A percentile compares a stretch with the other conserved stretches of the same genome.
phyloP scores from a whole-genome alignment of 2,888 invertebrate species.

The Tuberolachnus salignus region DNA sequence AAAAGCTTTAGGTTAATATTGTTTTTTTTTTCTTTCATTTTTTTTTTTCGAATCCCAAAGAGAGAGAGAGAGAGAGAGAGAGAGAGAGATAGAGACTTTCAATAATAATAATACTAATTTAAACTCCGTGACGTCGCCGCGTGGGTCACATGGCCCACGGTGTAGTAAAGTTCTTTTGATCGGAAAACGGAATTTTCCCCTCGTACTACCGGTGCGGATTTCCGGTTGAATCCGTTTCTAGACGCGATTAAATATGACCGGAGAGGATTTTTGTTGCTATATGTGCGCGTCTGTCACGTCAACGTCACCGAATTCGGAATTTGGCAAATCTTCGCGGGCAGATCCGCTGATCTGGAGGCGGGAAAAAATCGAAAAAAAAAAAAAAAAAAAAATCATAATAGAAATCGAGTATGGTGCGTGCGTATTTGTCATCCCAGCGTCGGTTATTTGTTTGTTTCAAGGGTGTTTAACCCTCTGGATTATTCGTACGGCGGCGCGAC shows the following conservation, averaged over 20 bases:
- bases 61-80: too few species aligned
- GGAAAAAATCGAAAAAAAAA: too few species aligned
- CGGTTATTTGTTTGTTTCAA: constrained; percentile 51
- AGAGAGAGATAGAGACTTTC: not conserved
- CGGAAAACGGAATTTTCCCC: too few species aligned
- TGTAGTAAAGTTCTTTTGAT: too few species aligned
- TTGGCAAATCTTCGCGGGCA: not conserved
- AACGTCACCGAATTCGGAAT: too few species aligned
- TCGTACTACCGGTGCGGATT: too few species aligned
- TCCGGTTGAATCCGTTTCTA: too few species aligned
- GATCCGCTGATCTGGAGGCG: too few species aligned
- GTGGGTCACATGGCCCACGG: too few species aligned
- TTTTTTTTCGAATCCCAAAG: not conserved
- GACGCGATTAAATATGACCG: too few species aligned
- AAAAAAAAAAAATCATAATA: not conserved
- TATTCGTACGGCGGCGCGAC: constrained; percentile 54
- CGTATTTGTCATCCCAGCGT: constrained; percentile 44
- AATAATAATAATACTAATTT: not conserved
- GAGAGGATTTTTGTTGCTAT: too few species aligned
- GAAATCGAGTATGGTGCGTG: not conserved
- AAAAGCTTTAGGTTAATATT: constrained; percentile 28
- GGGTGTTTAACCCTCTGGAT: constrained; percentile 57
- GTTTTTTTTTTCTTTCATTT: not conserved
- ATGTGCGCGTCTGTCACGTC: too few species aligned
- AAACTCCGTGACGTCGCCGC: not conserved